Evolutionary conservation across 2,797 vertebrate genomes (phyloP).

Genomic region (Gymnoscopelus braueri): DNA sequence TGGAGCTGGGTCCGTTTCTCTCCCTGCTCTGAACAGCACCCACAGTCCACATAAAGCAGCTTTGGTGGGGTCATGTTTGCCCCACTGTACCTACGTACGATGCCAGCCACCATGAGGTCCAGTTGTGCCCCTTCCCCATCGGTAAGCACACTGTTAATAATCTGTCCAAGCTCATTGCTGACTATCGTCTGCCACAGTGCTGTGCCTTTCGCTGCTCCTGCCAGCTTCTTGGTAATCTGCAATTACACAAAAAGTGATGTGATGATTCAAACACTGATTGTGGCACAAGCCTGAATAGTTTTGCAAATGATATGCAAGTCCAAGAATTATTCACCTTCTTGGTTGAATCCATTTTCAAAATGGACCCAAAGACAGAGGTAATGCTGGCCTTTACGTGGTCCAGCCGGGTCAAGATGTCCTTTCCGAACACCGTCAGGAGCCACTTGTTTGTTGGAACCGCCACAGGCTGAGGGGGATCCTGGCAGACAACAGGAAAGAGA

Average conservation of each 20-base stretch:
- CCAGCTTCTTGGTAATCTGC: no score
- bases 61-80: neutral
- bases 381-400: constrained; percentile 3
- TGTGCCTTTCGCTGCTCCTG: no score
- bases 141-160: no score
- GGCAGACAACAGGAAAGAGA: constrained; percentile 10
- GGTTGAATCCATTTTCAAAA: neutral
- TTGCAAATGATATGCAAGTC: constrained; percentile 26
- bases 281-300: neutral
- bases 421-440: constrained; percentile 11
- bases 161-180: no score
- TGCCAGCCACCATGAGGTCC: no score
- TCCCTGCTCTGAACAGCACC: constrained; percentile 7
- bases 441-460: neutral
- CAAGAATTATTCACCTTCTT: neutral
- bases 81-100: neutral
- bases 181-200: no score
- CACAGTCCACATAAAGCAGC: constrained; percentile 26
- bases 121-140: no score
- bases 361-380: neutral
- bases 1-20: neutral
- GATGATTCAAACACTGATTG: constrained; percentile 12
- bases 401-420: constrained; percentile 8
- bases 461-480: constrained; percentile 18
- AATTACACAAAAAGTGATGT: neutral